Evolutionary conservation across 1,140 invertebrate species (phyloP).

Genomic region (Dendrolimus punctatus): DNA sequence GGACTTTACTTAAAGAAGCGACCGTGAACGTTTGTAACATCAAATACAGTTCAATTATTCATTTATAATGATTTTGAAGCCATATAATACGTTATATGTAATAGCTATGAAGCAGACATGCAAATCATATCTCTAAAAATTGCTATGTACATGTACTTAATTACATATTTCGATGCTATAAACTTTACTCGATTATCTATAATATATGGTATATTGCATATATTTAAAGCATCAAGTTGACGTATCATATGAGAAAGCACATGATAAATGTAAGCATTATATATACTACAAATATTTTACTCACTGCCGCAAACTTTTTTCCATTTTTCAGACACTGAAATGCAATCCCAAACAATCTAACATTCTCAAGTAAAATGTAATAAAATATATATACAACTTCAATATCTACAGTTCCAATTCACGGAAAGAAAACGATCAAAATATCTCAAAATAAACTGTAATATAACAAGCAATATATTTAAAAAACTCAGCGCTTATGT

Average conservation of each 20-base stretch:
- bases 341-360: conserved; percentile 60
- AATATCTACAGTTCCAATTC: conserved; percentile 2
- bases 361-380: conserved; percentile 47
- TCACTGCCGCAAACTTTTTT: conserved; percentile 69
- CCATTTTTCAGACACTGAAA: conserved; percentile 70
- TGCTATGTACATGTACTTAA: neutral
- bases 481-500: conserved; percentile 13
- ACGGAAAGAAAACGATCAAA: conserved; percentile 15
- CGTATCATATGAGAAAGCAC: conserved; percentile 3
- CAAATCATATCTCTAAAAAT: neutral
- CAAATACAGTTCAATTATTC: too few relatives aligned
- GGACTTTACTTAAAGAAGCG: too few relatives aligned
- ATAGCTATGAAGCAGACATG: too few relatives aligned
- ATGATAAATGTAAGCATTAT: neutral
- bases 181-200: neutral
- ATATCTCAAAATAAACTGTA: conserved; percentile 8
- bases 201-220: neutral
- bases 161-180: neutral
- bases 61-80: too few relatives aligned
- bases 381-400: conserved; percentile 13
- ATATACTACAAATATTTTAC: conserved; percentile 54
- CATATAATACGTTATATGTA: too few relatives aligned
- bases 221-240: conserved; percentile 1
- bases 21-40: too few relatives aligned
- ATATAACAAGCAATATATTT: conserved; percentile 12